Conservation (phyloP, 2,797 vertebrate genomes). For the Denticeps clupeoides region DNA sequence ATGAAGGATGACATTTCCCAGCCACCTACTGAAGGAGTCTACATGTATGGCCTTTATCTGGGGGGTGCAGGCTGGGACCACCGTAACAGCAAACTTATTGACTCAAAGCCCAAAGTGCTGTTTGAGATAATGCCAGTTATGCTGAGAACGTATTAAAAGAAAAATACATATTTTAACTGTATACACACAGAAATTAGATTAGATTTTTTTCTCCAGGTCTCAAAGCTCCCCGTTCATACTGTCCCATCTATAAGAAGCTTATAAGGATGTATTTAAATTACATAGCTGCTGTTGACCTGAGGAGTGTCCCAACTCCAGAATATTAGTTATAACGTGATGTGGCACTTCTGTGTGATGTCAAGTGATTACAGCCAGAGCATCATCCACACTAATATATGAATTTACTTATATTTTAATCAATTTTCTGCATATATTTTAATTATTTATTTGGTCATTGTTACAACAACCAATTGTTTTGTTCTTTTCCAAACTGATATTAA, state of each 20-base stretch:
- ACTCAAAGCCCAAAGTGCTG: conserved; percentile 88
- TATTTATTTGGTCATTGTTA: no score
- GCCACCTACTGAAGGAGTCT: conserved; percentile 79
- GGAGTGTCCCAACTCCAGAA: conserved; percentile 66
- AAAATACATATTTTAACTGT: no score
- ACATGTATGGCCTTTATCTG: conserved; percentile 81
- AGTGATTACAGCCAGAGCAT: no score
- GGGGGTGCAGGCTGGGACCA: conserved; percentile 94
- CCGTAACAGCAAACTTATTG: conserved; percentile 69
- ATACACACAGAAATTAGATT: no score
- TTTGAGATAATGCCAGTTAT: conserved; percentile 90
- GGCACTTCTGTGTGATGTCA: conserved; percentile 87
- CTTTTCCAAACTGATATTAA: no score
- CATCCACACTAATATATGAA: no score
- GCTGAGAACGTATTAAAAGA: conserved; percentile 86
- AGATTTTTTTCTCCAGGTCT: no score
- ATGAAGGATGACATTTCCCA: conserved; percentile 84
- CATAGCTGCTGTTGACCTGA: conserved; percentile 76
- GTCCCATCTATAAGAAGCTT: conserved; percentile 88
- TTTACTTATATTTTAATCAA: no score
- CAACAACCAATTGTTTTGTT: no score
- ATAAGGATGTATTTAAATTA: conserved; percentile 78
- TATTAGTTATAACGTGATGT: conserved; percentile 89
- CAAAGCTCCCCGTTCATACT: conserved; percentile 74
- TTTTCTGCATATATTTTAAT: no score